Base-by-base conservation (phyloP, 2,888 invertebrate species). In the Apoderus coryli region DNA sequence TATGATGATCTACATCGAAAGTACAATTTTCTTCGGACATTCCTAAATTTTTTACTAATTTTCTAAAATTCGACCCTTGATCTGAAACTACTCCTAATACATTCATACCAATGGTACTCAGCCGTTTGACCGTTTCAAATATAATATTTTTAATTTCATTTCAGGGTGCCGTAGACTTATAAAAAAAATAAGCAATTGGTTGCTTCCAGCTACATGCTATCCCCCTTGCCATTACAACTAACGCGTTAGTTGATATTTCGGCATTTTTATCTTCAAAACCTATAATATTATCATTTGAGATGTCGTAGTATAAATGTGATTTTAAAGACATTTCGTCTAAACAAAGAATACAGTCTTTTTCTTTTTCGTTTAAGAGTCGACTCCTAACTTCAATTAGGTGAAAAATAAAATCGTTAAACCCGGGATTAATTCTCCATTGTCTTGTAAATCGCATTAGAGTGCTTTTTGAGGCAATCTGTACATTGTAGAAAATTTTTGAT, bases 311-410 rank as follows among this genome's bases (percentile, higher is more conserved):
- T 7, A 43, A 16, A 34, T 39, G 14, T 3, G 40, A 34, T 34
- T 42, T 41, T 19, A 41, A 25, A 3, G 35, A 28, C 27, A 41
- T 38, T 34, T 38, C 41, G 16, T 42, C 42, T 3, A 40, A 22
- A 33, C 36, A 37, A 19, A 43, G 14, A n/a, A 34, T 16, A 22
- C 37, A 39, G 11, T 37, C 28, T 34, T 34, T 39, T 10, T 27
- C 34, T 31, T 31, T 29, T 9, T 38, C 33, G 26, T 23, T n/a
- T 10, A 41, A 26, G 2, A 14, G n/a, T 12, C 13, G 24, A 24
- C 14, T 28, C 27, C 31, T 25, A 11, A 29, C 6, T 27, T 37
- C 14, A 7, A 31, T 31, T 16, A 35, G n/a, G 24, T 26, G 3
- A 19, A 37, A 40, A 25, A 37, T 23, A 31, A 34, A 34, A 19